A percentile compares a stretch with the other conserved stretches of the same genome.
Evolutionary conservation across 2,888 invertebrate species (phyloP).

Genomic region (Tanaodytes sp.): DNA sequence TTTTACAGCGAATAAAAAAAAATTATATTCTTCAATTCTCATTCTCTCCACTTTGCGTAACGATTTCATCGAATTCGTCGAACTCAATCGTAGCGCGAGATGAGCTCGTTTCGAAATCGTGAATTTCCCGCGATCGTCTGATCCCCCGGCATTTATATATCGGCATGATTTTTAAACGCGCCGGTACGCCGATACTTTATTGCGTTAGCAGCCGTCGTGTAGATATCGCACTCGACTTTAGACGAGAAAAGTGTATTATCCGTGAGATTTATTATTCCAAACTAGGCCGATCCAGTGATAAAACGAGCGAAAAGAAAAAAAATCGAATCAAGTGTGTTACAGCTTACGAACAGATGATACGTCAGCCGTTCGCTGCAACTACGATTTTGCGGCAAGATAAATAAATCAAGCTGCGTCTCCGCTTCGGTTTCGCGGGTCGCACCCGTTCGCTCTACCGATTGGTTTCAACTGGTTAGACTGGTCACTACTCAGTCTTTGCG

Average conservation of each 20-base stretch:
- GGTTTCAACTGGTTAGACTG: conserved; percentile 57
- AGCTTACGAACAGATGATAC: conserved; percentile 42
- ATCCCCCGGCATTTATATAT: conserved; percentile 29
- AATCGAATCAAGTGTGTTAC: conserved; percentile 51
- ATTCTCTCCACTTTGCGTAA: not conserved
- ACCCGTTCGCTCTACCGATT: conserved; percentile 57
- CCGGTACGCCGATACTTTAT: conserved; percentile 40
- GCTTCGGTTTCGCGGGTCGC: conserved; percentile 53
- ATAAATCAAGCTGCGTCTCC: conserved; percentile 59
- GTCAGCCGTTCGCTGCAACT: conserved; percentile 48
- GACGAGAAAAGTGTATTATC: conserved; percentile 49
- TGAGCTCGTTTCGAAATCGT: conserved; percentile 34
- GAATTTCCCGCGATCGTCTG: conserved; percentile 37
- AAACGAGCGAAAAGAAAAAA: too few species aligned
- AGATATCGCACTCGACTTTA: conserved; percentile 41
- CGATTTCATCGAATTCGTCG: not conserved
- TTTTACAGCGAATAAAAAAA: too few species aligned
- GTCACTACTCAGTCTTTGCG: too few species aligned
- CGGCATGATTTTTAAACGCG: conserved; percentile 11
- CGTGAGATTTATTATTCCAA: conserved; percentile 46
- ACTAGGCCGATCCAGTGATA: conserved; percentile 48
- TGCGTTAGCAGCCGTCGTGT: conserved; percentile 23
- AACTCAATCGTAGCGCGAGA: conserved; percentile 1
- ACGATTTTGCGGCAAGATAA: conserved; percentile 58
- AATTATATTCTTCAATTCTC: too few species aligned